A percentile compares a stretch with the other conserved stretches of the same genome.
These are phyloP conservation scores for Ictalurus furcatus DNA, from an alignment of 2,113 vertebrate genomes.

Conservation along the genomic window DNA sequence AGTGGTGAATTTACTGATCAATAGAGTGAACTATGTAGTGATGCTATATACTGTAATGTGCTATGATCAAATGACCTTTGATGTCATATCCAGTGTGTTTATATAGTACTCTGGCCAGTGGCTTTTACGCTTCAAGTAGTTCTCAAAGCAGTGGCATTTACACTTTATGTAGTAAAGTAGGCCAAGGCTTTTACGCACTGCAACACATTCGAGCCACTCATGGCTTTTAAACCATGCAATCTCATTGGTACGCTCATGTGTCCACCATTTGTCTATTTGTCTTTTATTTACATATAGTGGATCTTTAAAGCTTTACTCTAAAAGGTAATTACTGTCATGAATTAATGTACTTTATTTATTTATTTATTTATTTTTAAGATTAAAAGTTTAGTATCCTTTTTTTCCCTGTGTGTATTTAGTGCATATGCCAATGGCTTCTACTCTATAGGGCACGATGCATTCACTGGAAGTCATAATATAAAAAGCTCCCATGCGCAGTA, in stretches of 20 bases:
- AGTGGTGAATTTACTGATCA: background rate
- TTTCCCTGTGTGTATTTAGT: background rate
- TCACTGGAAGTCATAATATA: background rate
- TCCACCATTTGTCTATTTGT: no score
- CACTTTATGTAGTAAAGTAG: constrained; percentile 12
- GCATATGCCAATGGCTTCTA: background rate
- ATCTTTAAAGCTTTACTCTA: background rate
- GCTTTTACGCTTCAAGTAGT: constrained; percentile 32
- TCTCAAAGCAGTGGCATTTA: constrained; percentile 10
- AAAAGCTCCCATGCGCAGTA: constrained; percentile 18
- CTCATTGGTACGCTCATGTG: background rate
- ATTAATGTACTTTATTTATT: background rate
- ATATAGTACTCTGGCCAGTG: background rate
- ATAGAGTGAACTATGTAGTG: background rate
- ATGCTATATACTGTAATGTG: background rate
- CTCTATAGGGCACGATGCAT: background rate
- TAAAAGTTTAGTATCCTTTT: no score
- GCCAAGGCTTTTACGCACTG: background rate
- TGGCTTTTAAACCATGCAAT: background rate
- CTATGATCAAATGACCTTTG: constrained; percentile 5
- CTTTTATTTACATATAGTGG: background rate
- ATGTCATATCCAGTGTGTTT: background rate
- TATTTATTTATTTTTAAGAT: no score
- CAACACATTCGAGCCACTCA: background rate
- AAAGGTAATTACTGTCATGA: background rate